phyloP scores from a whole-genome alignment of 2,888 invertebrate genomes.

The Lepidocyrtinus sp. region DNA sequence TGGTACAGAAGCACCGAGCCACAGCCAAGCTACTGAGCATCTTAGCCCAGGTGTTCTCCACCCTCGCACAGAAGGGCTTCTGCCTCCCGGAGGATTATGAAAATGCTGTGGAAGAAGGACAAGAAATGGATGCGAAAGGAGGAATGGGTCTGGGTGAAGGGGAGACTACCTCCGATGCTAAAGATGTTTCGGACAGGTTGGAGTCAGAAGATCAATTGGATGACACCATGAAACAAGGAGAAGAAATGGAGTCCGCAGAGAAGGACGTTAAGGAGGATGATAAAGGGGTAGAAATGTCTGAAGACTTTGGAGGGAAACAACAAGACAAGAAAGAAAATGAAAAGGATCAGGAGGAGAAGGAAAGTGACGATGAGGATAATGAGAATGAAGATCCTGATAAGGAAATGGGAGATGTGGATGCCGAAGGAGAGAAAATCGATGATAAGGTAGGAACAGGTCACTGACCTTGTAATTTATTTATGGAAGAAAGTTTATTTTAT shows the following conservation, averaged over 20 bases:
- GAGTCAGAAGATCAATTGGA: conserved; percentile 95
- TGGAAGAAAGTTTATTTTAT: too few relatives aligned
- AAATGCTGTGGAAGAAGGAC: conserved; percentile 73
- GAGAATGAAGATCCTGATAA: conserved; percentile 92
- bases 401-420: conserved; percentile 96
- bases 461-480: conserved; percentile 34
- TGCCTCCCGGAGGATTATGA: conserved; percentile 91
- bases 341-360: conserved; percentile 75
- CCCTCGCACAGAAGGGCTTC: conserved; percentile 90
- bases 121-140: conserved; percentile 74
- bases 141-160: conserved; percentile 95
- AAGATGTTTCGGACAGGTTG: conserved; percentile 95
- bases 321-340: conserved; percentile 84
- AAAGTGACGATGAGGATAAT: conserved; percentile 76
- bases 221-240: conserved; percentile 86
- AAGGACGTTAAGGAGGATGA: conserved; percentile 84
- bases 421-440: conserved; percentile 83
- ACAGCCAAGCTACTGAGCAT: conserved; percentile 88
- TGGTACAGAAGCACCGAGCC: conserved; percentile 83
- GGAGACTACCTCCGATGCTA: conserved; percentile 80
- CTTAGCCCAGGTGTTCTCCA: conserved; percentile 87
- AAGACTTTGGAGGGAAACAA: conserved; percentile 92
- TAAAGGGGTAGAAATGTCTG: conserved; percentile 95
- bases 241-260: conserved; percentile 80
- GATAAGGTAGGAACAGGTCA: conserved; percentile 73